phyloP scores from a whole-genome alignment of 2,113 vertebrate species.

The Labeo rohita region DNA sequence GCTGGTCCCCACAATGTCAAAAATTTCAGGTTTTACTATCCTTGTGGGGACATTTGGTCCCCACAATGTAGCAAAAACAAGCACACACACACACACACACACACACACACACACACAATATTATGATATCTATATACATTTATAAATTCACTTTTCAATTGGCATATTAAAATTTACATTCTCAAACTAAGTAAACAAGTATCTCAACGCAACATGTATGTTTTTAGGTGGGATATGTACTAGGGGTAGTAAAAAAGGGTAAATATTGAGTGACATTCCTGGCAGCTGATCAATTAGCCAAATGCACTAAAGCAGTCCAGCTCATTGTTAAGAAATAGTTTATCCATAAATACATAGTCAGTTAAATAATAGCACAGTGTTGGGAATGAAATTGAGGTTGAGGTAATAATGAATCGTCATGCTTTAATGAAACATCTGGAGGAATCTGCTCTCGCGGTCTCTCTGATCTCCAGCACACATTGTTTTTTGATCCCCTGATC shows the following conservation, averaged over 20 bases:
- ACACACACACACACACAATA: not conserved
- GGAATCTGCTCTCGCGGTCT: not conserved
- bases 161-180: not conserved
- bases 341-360: no score
- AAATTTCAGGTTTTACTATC: no score
- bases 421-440: constrained; percentile 27
- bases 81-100: no score
- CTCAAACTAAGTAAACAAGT: not conserved
- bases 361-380: no score
- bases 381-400: no score
- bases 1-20: no score
- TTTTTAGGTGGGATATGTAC: not conserved
- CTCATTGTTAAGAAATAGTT: not conserved
- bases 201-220: not conserved
- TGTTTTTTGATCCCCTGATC: constrained; percentile 25
- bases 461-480: not conserved
- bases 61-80: no score
- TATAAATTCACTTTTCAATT: no score
- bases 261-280: not conserved
- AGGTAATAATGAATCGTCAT: not conserved
- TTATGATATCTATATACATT: no score
- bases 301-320: not conserved
- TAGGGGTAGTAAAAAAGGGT: not conserved
- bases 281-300: not conserved
- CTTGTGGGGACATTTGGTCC: no score